Conservation (phyloP, 2,888 invertebrate species). For the Hypercompe scribonia region DNA sequence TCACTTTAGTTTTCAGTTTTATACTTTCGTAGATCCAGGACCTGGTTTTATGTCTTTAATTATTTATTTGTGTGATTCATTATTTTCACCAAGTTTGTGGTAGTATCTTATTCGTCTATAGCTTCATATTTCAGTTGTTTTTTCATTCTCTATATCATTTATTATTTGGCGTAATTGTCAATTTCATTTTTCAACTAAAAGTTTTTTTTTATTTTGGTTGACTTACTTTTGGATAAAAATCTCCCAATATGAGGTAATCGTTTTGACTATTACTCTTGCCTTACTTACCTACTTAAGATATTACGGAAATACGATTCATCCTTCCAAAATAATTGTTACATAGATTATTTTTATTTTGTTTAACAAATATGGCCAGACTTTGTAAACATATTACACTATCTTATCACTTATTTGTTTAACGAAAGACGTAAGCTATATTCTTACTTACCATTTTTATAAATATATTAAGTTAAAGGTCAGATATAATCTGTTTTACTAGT, state of each 20-base stretch:
- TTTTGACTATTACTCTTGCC: not conserved
- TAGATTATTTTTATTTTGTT: not conserved
- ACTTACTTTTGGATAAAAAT: not conserved
- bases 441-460: not conserved
- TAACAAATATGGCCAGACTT: not conserved
- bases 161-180: not conserved
- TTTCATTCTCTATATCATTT: not conserved
- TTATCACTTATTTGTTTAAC: conserved; percentile 12
- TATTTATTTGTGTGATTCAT: not conserved
- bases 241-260: not conserved
- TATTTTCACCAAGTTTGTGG: too few species aligned
- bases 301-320: conserved; percentile 1
- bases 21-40: too few species aligned
- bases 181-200: not conserved
- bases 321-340: not conserved
- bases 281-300: not conserved
- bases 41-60: too few species aligned
- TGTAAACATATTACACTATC: conserved; percentile 2
- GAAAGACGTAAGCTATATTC: not conserved
- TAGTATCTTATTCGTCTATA: too few species aligned
- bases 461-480: conserved; percentile 1
- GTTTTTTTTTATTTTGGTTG: not conserved
- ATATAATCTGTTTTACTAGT: not conserved
- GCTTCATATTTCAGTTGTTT: too few species aligned
- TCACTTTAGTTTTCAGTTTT: too few species aligned